Evolutionary conservation across 2,797 vertebrate genomes (phyloP).

Genomic region (Eremophila alpestris): DNA sequence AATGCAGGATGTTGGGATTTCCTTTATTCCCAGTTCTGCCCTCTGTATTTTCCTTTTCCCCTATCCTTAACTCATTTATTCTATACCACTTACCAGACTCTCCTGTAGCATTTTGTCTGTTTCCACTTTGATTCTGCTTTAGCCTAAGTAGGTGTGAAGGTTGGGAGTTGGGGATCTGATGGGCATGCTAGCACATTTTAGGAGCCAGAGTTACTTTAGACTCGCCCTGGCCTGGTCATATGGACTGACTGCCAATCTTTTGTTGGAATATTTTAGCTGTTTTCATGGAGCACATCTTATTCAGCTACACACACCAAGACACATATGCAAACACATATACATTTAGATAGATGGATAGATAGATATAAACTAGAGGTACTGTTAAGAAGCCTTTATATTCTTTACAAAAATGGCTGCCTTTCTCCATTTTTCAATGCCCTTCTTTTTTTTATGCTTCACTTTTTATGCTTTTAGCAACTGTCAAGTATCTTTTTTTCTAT

Average conservation of each 20-base stretch:
- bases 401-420: neutral
- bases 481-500: neutral
- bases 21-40: neutral
- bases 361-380: neutral
- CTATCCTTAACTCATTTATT: neutral
- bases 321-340: rapidly evolving
- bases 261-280: neutral
- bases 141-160: neutral
- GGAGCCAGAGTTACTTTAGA: neutral
- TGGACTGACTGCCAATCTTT: neutral
- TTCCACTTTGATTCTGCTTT: neutral
- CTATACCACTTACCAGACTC: neutral
- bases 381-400: neutral
- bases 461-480: neutral
- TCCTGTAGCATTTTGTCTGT: neutral
- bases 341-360: neutral
- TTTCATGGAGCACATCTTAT: neutral
- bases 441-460: neutral
- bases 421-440: neutral
- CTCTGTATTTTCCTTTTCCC: neutral
- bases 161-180: neutral
- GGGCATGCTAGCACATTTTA: neutral
- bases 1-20: neutral
- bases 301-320: neutral
- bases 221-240: rapidly evolving